Conservation (phyloP, 2,888 invertebrate genomes). For the Drosophila monieri region DNA sequence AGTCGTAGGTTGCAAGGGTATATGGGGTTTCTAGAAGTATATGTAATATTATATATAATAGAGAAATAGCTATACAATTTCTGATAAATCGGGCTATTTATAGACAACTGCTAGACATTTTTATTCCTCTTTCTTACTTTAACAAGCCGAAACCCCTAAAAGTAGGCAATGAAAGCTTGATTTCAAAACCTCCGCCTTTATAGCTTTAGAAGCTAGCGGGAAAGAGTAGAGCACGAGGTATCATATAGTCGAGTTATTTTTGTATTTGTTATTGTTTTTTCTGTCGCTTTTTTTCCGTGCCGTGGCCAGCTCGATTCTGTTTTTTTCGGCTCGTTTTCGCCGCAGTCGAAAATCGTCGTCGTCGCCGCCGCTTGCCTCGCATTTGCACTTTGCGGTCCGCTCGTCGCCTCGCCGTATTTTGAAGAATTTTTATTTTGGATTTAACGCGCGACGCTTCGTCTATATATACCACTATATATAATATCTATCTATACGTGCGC, state of each 20-base stretch:
- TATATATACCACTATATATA: slow-evolving; percentile 39
- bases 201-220: no score
- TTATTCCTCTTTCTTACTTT: no score
- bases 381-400: slow-evolving; percentile 57
- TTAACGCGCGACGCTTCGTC: slow-evolving; percentile 39
- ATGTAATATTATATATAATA: no score
- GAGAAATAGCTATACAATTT: no score
- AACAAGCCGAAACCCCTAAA: no score
- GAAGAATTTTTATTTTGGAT: slow-evolving; percentile 47
- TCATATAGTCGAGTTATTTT: neutral
- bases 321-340: slow-evolving; percentile 69
- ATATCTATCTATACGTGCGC: slow-evolving; percentile 19
- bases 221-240: no score
- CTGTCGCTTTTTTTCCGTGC: slow-evolving; percentile 36
- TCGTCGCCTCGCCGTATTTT: slow-evolving; percentile 36
- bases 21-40: no score
- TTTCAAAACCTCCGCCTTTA: no score
- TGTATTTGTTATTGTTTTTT: slow-evolving; percentile 2
- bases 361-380: slow-evolving; percentile 68
- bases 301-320: slow-evolving; percentile 48
- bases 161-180: no score
- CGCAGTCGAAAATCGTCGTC: slow-evolving; percentile 76
- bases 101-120: no score
- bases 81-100: no score
- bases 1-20: no score